phyloP scores from a whole-genome alignment of 2,113 vertebrate species.

The Antigone vipio region DNA sequence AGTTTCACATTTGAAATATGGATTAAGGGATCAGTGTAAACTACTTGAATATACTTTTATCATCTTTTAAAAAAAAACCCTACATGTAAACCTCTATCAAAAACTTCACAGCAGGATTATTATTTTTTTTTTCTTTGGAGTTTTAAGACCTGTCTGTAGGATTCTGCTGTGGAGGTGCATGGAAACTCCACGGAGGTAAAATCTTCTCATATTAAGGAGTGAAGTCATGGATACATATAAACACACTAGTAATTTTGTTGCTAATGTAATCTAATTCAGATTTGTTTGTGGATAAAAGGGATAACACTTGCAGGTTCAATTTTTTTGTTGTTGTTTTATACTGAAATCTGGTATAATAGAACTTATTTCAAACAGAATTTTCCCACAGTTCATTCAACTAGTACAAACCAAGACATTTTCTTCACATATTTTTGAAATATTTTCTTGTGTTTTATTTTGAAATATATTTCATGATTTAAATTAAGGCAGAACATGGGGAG shows the following conservation, averaged over 20 bases:
- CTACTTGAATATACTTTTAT: neutral
- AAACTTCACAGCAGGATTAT: neutral
- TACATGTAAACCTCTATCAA: neutral
- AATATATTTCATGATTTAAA: neutral
- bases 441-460: neutral
- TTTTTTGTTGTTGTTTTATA: neutral
- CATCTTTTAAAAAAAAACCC: rapidly evolving
- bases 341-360: neutral
- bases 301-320: neutral
- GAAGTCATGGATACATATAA: neutral
- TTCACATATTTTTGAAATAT: neutral
- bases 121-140: neutral
- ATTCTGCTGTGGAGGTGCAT: neutral
- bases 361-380: neutral
- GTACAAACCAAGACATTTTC: neutral
- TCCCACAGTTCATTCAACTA: neutral
- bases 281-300: neutral
- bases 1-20: neutral
- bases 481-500: neutral
- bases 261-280: neutral
- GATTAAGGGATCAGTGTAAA: neutral
- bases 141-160: neutral
- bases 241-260: neutral
- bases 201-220: neutral
- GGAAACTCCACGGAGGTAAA: neutral